Base-by-base conservation (phyloP, 2,113 vertebrate species). In the Grantiella picta region DNA sequence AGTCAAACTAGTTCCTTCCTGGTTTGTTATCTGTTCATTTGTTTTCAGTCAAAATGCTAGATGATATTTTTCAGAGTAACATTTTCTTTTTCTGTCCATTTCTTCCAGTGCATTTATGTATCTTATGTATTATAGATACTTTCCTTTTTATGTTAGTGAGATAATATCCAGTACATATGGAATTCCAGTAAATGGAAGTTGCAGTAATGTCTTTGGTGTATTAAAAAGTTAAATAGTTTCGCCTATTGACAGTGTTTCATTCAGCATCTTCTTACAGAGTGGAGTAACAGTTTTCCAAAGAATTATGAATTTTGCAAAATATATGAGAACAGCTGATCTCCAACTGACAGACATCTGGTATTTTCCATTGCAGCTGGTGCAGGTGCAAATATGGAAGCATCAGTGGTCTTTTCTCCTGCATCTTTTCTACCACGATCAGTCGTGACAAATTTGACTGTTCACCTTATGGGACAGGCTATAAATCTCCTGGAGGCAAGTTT, bases 401-500 rank as follows among this genome's bases (percentile, higher is more conserved):
- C 97, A 35, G 61, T 99, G 75, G 96, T 99, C 96, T 99, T 99
- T 97, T 98, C 98, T 38, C 98, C 98, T 31, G 90, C 97, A 66
- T 99, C 99, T 29, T 99, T 99, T 94, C 92, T 99, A 23, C 99
- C 98, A 12, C 97, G 98, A 78, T 98, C 98, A 87, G 95, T 97
- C 35, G 96, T 94, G 66, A 96, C 96, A 23, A 99, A 98, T 96
- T 82, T 99, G 85, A 99, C 98, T 1, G 28, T 98, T 27, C 97
- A 98, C 40, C 69, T 98, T 28, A 95, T 98, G 61, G 98, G 98
- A 9, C 96, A 90, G 94, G 98, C 98, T 72, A 80, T 98, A 93
- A 99, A 98, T 97, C 91, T 99, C 15, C 90, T 99, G 65, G 98
- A 99, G 97, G 99, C 98, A 96, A 98, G 98, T 97, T 76, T 35